Conservation (phyloP, 2,113 vertebrate species). For the Copsychus sechellarum region DNA sequence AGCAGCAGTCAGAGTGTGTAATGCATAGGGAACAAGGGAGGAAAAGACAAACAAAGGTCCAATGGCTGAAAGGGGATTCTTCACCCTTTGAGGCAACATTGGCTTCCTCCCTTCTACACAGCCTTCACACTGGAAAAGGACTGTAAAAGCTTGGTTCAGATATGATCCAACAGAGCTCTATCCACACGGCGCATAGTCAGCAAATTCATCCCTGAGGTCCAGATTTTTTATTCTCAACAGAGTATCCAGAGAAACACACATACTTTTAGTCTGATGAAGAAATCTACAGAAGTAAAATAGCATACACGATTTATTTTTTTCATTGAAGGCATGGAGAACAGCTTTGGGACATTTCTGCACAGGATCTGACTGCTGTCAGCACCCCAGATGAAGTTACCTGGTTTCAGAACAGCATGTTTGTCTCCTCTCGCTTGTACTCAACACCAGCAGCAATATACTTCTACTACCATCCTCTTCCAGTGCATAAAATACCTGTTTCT, state of each 20-base stretch:
- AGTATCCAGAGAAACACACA: neutral
- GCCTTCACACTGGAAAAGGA: neutral
- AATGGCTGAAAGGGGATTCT: neutral
- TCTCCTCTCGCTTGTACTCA: neutral
- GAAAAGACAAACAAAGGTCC: neutral
- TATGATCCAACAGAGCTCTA: neutral
- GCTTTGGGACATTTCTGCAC: neutral
- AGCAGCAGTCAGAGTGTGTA: neutral
- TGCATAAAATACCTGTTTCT: neutral
- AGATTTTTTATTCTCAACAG: neutral
- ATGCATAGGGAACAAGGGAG: neutral
- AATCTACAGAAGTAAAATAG: neutral
- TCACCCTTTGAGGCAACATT: neutral
- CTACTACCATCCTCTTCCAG: neutral
- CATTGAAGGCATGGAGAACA: neutral
- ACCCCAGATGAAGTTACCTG: neutral
- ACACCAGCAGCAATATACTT: neutral
- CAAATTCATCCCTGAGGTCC: neutral
- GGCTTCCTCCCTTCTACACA: neutral
- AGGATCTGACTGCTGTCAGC: neutral
- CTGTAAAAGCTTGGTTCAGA: neutral
- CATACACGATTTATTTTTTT: neutral
- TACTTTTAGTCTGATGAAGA: neutral
- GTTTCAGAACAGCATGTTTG: neutral
- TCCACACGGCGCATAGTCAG: rapidly evolving